These are phyloP conservation scores for Pyrrhia umbra DNA, from an alignment of 2,888 invertebrate species.

Conservation along the genomic window DNA sequence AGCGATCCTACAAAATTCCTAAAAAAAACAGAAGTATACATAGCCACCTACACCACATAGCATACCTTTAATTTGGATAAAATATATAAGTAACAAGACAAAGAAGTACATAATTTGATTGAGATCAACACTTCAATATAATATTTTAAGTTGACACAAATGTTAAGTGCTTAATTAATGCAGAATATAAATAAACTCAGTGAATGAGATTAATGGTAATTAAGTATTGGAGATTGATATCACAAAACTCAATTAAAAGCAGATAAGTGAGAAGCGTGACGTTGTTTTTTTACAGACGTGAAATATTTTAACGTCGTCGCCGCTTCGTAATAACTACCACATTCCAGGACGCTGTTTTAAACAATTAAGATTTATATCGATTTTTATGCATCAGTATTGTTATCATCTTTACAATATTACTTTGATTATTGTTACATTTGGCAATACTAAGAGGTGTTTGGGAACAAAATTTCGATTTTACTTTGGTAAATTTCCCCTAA, in stretches of 20 bases:
- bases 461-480: too few species aligned
- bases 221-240: constrained; percentile 4
- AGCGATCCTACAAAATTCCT: too few species aligned
- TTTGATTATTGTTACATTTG: neutral
- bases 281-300: constrained; percentile 6
- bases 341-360: neutral
- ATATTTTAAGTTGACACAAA: neutral
- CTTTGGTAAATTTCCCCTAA: too few species aligned
- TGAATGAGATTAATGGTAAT: neutral
- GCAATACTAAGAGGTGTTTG: too few species aligned
- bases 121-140: too few species aligned
- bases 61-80: too few species aligned
- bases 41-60: too few species aligned
- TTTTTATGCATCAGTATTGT: neutral
- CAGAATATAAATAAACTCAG: neutral
- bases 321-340: too few species aligned
- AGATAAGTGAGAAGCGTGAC: constrained; percentile 10
- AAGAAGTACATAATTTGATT: too few species aligned
- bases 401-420: neutral
- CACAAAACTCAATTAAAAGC: neutral
- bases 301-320: neutral
- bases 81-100: too few species aligned
- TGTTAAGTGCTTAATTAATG: constrained; percentile 1
- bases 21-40: too few species aligned
- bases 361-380: neutral